phyloP scores from a whole-genome alignment of 2,888 invertebrate species.

The Eutolmus rufibarbis region DNA sequence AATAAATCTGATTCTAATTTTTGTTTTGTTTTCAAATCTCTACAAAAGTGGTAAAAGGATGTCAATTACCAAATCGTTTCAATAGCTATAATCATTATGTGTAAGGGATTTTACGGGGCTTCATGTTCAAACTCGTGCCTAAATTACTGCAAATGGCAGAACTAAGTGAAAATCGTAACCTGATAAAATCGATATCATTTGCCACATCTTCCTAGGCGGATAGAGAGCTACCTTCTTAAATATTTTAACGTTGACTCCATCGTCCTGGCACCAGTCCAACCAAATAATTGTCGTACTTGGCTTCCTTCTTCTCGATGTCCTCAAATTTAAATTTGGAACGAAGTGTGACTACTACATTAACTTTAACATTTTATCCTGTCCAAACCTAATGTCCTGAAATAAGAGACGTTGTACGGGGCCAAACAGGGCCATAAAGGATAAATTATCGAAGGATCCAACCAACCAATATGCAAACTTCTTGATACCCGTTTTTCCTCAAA shows the following conservation, averaged over 20 bases:
- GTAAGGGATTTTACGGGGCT: neutral
- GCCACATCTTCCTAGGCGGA: neutral
- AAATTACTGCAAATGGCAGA: neutral
- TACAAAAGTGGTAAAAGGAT: neutral
- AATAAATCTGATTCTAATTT: neutral
- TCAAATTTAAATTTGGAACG: neutral
- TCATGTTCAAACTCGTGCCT: neutral
- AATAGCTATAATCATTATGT: neutral
- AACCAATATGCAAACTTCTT: conserved; percentile 60
- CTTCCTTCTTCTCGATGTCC: neutral
- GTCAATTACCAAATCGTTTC: neutral
- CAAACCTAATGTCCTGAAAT: neutral
- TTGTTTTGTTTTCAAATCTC: no score
- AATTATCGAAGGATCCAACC: conserved; percentile 52
- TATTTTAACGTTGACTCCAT: neutral
- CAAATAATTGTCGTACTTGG: neutral
- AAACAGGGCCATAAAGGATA: neutral
- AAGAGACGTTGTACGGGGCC: neutral
- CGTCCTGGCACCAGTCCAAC: neutral
- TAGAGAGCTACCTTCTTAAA: neutral
- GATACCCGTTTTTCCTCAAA: conserved; percentile 59
- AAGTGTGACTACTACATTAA: neutral
- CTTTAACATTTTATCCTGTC: neutral
- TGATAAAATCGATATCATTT: neutral
- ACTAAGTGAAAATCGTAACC: neutral